Conservation (phyloP, 2,888 invertebrate species). For the Scaptomyza reducta region DNA sequence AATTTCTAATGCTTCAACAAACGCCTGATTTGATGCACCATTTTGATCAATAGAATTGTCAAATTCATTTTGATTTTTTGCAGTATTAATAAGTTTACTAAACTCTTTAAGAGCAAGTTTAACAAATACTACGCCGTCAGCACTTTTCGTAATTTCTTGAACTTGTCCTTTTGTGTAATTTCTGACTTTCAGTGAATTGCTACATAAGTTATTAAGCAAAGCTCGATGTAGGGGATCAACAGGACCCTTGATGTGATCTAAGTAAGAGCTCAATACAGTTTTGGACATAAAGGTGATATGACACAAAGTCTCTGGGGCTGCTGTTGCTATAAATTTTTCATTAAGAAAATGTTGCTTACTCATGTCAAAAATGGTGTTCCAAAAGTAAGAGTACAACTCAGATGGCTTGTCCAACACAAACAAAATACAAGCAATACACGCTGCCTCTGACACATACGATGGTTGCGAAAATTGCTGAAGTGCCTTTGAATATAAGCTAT, state of each 20-base stretch:
- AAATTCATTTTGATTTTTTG: conserved; percentile 85
- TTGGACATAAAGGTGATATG: conserved; percentile 91
- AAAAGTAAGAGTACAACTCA: conserved; percentile 85
- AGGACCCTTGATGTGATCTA: conserved; percentile 88
- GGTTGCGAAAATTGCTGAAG: conserved; percentile 90
- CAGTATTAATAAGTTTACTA: conserved; percentile 87
- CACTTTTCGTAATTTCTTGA: conserved; percentile 86
- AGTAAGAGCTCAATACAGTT: conserved; percentile 89
- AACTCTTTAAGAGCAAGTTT: conserved; percentile 88
- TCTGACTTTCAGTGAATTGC: conserved; percentile 87
- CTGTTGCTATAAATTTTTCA: conserved; percentile 90
- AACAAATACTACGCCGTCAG: conserved; percentile 87
- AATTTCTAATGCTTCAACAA: conserved; percentile 78
- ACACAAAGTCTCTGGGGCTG: conserved; percentile 89
- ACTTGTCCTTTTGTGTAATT: conserved; percentile 87
- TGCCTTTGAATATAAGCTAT: conserved; percentile 91
- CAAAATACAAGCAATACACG: conserved; percentile 88
- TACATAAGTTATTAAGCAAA: conserved; percentile 88
- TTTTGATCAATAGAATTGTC: conserved; percentile 67
- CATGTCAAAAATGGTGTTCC: conserved; percentile 89
- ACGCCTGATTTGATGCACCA: conserved; percentile 70
- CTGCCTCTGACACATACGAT: conserved; percentile 89
- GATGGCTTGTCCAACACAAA: conserved; percentile 87
- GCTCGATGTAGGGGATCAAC: conserved; percentile 89
- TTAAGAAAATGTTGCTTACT: conserved; percentile 92